Conservation (phyloP, 1,140 invertebrate species). For the Brachionus koreanus region DNA sequence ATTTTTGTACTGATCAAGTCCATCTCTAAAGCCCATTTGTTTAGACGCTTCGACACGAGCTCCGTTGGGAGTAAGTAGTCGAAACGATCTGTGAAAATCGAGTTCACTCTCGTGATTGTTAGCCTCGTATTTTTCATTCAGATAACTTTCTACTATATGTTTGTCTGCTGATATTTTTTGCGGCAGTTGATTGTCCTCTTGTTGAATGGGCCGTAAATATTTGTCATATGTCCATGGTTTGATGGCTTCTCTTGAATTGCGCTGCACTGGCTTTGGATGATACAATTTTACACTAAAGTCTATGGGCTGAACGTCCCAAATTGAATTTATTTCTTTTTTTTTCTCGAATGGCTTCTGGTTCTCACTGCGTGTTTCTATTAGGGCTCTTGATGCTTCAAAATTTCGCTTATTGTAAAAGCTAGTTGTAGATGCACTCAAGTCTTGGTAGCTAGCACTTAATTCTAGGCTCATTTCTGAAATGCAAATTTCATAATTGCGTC, state of each 20-base stretch:
- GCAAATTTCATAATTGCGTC: not conserved
- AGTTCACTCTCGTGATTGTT: not conserved
- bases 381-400: not conserved
- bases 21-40: slow-evolving; percentile 25
- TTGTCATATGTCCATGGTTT: slow-evolving; percentile 19
- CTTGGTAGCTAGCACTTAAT: slow-evolving; percentile 8
- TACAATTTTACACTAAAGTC: slow-evolving; percentile 34
- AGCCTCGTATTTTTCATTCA: not conserved
- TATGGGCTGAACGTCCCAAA: slow-evolving; percentile 16
- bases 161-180: not conserved
- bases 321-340: not conserved
- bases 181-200: not conserved
- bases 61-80: not conserved
- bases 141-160: not conserved
- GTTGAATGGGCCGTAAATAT: not conserved
- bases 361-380: slow-evolving; percentile 11
- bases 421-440: not conserved
- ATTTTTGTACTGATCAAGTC: slow-evolving; percentile 15
- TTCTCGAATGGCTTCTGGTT: not conserved
- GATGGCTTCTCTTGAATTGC: slow-evolving; percentile 12
- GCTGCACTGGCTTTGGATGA: not conserved
- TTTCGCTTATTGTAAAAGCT: slow-evolving; percentile 5
- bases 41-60: not conserved
- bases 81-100: not conserved
- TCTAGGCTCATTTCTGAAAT: not conserved